These are phyloP conservation scores for Centropus bengalensis DNA, from an alignment of 2,113 vertebrate species.

Conservation along the genomic window DNA sequence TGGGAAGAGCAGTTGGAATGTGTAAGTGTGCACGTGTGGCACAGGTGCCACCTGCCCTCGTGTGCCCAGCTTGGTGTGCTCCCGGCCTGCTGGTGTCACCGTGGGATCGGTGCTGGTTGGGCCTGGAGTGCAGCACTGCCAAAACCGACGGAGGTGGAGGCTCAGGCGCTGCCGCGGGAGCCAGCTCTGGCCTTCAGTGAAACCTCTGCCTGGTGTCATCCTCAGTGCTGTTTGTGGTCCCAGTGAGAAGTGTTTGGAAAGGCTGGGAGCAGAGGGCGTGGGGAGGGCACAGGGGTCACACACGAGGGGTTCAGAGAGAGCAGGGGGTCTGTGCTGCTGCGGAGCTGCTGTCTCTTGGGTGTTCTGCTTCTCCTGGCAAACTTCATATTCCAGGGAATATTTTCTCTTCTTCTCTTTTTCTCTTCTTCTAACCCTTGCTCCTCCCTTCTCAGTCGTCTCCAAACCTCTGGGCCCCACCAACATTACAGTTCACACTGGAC, in stretches of 20 bases:
- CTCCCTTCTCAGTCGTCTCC: background rate
- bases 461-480: fast-evolving
- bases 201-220: background rate
- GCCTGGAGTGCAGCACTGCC: fast-evolving
- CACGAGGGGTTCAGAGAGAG: background rate
- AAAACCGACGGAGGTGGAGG: background rate
- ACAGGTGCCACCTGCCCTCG: background rate
- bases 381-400: background rate
- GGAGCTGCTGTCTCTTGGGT: background rate
- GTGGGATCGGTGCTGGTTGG: fast-evolving
- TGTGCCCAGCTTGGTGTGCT: background rate
- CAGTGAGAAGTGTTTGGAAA: too few relatives aligned
- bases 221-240: background rate
- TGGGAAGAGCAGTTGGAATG: background rate
- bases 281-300: too few relatives aligned
- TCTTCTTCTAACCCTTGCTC: background rate
- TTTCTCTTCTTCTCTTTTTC: background rate
- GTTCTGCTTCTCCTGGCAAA: too few relatives aligned
- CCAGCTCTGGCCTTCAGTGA: fast-evolving
- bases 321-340: fast-evolving
- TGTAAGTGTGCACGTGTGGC: fast-evolving
- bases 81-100: too few relatives aligned
- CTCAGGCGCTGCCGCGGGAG: fast-evolving
- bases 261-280: background rate
- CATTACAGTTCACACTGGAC: background rate